Conservation (phyloP, 64 coral and sea anemone species). For the Montipora capricornis region DNA sequence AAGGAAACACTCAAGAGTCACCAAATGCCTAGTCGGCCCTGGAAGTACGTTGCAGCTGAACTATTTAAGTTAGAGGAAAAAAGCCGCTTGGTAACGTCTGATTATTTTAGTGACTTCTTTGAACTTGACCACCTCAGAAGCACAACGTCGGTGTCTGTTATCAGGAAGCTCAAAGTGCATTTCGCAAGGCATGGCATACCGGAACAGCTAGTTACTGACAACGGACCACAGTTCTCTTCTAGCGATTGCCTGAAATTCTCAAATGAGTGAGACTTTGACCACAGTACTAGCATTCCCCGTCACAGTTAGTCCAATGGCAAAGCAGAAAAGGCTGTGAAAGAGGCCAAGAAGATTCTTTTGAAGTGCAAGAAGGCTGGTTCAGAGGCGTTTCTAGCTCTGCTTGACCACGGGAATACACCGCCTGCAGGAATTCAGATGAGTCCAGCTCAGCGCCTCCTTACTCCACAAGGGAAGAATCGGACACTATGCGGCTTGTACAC, state of each 20-base stretch:
- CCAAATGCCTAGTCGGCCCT: neutral
- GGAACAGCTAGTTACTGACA: neutral
- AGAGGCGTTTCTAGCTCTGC: neutral
- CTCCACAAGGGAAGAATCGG: too few relatives aligned
- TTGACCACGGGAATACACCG: slow-evolving; percentile 7
- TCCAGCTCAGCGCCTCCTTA: slow-evolving; percentile 1
- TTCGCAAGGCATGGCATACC: neutral
- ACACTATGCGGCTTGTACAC: too few relatives aligned
- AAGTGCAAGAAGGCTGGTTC: neutral
- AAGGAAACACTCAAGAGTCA: slow-evolving; percentile 31
- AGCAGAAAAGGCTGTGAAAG: neutral
- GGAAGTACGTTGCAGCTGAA: neutral
- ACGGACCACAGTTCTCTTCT: neutral
- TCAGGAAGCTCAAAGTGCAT: slow-evolving; percentile 9
- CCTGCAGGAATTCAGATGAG: neutral
- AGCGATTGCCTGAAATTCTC: slow-evolving; percentile 11
- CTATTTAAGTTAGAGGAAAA: neutral
- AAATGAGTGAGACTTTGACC: too few relatives aligned
- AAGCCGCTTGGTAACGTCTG: neutral
- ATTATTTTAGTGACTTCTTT: slow-evolving; percentile 21
- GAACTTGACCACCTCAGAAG: slow-evolving; percentile 21
- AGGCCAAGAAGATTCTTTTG: neutral
- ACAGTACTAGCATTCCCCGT: too few relatives aligned
- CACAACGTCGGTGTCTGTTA: neutral
- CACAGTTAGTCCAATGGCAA: too few relatives aligned